Evolutionary conservation across 2,797 vertebrate genomes (phyloP).

Genomic region (Typhlichthys subterraneus): DNA sequence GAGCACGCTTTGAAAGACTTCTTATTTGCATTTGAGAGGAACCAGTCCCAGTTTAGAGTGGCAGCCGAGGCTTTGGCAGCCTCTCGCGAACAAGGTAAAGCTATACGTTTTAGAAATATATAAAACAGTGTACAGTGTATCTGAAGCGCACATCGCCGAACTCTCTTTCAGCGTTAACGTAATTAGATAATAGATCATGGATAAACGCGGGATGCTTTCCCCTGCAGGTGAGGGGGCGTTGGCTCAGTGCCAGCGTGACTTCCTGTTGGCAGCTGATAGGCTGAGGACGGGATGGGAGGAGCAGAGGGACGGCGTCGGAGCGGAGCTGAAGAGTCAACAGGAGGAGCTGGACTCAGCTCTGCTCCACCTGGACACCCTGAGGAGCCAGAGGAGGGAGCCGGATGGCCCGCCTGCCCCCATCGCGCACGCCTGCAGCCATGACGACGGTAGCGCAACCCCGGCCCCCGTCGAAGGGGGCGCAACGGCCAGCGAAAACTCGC

Average conservation of each 20-base stretch:
- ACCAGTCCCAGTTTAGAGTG: slow-evolving; percentile 52
- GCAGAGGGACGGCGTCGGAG: background rate
- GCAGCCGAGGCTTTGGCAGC: slow-evolving; percentile 54
- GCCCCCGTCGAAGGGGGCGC: slow-evolving; percentile 36
- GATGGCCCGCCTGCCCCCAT: background rate
- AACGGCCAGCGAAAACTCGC: slow-evolving; percentile 6
- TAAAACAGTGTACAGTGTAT: background rate
- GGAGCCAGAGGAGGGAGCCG: slow-evolving; percentile 1
- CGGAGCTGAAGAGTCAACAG: background rate
- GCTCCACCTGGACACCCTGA: slow-evolving; percentile 20
- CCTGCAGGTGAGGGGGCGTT: slow-evolving; percentile 1
- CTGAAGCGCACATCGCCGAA: no score
- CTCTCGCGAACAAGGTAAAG: slow-evolving; percentile 51
- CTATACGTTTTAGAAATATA: no score
- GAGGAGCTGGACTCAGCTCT: background rate
- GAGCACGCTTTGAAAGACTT: slow-evolving; percentile 55
- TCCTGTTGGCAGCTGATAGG: slow-evolving; percentile 4
- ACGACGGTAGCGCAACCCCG: slow-evolving; percentile 21
- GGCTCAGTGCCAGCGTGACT: slow-evolving; percentile 5
- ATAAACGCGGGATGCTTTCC: background rate
- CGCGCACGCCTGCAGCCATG: slow-evolving; percentile 7
- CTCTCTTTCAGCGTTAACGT: no score
- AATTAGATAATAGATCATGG: no score
- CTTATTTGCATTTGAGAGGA: slow-evolving; percentile 68
- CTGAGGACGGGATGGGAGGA: background rate